phyloP scores from a whole-genome alignment of 2,888 invertebrate genomes.

The Drosophila trichaetosa region DNA sequence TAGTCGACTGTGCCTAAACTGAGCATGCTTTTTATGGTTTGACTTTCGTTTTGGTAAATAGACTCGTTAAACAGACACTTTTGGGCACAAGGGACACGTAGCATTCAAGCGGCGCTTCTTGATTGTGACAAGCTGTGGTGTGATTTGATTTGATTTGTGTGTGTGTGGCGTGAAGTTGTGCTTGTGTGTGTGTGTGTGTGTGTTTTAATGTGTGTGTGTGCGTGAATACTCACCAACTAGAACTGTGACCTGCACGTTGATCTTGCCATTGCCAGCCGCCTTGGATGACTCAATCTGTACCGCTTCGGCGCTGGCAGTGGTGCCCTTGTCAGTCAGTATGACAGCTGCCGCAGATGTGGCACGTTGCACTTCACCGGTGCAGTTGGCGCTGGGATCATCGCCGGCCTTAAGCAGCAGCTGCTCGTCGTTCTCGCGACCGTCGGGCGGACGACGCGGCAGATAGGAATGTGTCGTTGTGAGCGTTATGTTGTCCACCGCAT shows the following conservation, averaged over 20 bases:
- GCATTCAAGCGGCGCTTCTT: conserved; percentile 64
- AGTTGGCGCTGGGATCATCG: conserved; percentile 35
- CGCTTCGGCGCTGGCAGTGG: conserved; percentile 77
- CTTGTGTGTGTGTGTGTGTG: conserved; percentile 1
- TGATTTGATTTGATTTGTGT: conserved; percentile 8
- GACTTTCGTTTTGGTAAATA: conserved; percentile 62
- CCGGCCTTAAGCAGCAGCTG: conserved; percentile 67
- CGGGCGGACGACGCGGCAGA: conserved; percentile 87
- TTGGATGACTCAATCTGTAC: conserved; percentile 85
- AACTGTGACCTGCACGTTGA: conserved; percentile 94
- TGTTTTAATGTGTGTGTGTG: conserved; percentile 7
- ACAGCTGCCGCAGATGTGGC: conserved; percentile 85
- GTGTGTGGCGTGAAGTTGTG: not conserved
- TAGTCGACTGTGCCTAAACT: conserved; percentile 23
- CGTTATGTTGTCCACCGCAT: conserved; percentile 76
- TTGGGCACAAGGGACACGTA: conserved; percentile 58
- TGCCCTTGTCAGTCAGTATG: conserved; percentile 86
- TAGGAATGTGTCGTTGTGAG: conserved; percentile 80
- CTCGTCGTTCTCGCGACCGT: conserved; percentile 92
- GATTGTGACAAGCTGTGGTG: conserved; percentile 46
- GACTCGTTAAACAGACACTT: conserved; percentile 75
- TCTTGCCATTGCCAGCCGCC: conserved; percentile 91
- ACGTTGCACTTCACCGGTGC: conserved; percentile 66
- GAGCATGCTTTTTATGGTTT: conserved; percentile 26
- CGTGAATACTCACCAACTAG: conserved; percentile 87